Percentiles rank a stretch among this genome's conserved stretches.
Conservation (phyloP, 2,797 vertebrate species). For the Rallus crepitans region DNA sequence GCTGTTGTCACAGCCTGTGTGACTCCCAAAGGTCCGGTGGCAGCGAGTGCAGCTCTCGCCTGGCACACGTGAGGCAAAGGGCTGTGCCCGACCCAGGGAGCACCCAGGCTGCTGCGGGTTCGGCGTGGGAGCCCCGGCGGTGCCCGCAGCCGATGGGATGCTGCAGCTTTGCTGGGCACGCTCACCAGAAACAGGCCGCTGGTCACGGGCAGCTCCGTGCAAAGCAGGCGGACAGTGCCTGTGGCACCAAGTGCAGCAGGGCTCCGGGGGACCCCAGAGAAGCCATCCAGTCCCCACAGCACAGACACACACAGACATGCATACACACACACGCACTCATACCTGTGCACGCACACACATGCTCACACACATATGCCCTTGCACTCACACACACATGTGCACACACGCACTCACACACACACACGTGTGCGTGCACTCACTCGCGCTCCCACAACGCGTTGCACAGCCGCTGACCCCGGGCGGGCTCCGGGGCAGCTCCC, state of each 20-base stretch:
- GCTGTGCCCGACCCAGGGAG: too few species aligned
- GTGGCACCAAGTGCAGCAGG: neutral
- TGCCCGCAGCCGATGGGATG: too few species aligned
- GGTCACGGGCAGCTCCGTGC: neutral
- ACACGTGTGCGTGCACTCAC: too few species aligned
- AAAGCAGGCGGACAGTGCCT: neutral
- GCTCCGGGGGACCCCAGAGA: accelerated
- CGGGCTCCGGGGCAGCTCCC: too few species aligned
- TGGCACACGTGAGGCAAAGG: neutral
- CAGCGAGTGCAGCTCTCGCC: accelerated
- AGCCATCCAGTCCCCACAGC: accelerated
- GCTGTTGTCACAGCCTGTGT: too few species aligned
- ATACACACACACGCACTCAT: too few species aligned
- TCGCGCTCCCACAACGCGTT: too few species aligned
- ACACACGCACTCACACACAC: too few species aligned
- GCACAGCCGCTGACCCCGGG: too few species aligned
- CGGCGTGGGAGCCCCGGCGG: neutral
- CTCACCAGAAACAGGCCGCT: neutral
- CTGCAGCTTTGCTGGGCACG: neutral
- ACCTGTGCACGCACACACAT: neutral
- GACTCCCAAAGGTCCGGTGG: neutral
- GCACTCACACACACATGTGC: too few species aligned
- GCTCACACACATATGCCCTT: accelerated
- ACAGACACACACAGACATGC: too few species aligned
- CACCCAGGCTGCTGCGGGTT: neutral